Conservation (phyloP, 1,140 invertebrate genomes). For the Yoshiicerus persimilis region DNA sequence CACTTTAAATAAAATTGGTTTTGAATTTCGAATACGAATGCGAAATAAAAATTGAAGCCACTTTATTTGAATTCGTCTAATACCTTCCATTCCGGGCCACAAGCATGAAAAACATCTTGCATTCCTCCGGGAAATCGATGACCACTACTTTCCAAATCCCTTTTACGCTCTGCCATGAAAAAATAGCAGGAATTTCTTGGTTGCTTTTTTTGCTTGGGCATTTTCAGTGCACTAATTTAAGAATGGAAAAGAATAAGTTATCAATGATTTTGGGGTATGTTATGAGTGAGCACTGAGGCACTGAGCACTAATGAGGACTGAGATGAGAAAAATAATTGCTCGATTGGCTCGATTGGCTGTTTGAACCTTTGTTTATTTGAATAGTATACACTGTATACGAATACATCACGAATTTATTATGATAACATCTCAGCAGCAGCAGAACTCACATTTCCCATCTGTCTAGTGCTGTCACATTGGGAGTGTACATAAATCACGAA, state of each 20-base stretch:
- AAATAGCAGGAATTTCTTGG: slow-evolving; percentile 44
- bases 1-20: neutral
- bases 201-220: slow-evolving; percentile 48
- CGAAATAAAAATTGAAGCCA: neutral
- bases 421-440: too few relatives aligned
- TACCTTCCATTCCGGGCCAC: slow-evolving; percentile 44
- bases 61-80: neutral
- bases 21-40: neutral
- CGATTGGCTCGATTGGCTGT: too few relatives aligned
- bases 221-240: neutral
- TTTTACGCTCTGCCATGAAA: slow-evolving; percentile 45
- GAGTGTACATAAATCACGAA: too few relatives aligned
- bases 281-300: too few relatives aligned
- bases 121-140: slow-evolving; percentile 41
- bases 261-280: neutral
- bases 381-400: too few relatives aligned
- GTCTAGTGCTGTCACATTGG: too few relatives aligned
- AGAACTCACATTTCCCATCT: too few relatives aligned
- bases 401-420: too few relatives aligned
- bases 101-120: slow-evolving; percentile 32
- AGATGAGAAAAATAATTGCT: too few relatives aligned
- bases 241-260: neutral
- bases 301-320: too few relatives aligned
- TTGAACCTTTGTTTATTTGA: too few relatives aligned
- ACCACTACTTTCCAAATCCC: slow-evolving; percentile 36